phyloP scores from a whole-genome alignment of 2,113 vertebrate genomes.

The Corydoras sp. region DNA sequence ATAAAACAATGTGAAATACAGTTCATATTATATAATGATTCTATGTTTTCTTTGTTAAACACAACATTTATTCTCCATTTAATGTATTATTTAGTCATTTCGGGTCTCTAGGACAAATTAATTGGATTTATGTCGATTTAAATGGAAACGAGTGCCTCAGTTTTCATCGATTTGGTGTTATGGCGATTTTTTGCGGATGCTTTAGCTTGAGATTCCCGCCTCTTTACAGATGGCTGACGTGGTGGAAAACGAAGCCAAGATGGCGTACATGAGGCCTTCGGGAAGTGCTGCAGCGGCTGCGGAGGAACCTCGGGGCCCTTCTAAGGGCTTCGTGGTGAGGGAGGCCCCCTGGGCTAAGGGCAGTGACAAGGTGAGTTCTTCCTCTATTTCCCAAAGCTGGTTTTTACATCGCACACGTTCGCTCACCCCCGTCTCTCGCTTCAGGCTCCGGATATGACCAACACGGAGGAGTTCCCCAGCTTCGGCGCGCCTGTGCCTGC shows the following conservation, averaged over 20 bases:
- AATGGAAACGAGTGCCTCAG: too few species aligned
- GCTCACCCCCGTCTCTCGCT: not conserved
- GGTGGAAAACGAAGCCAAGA: conserved; percentile 86
- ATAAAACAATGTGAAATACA: too few species aligned
- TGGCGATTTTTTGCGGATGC: too few species aligned
- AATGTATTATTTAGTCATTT: too few species aligned
- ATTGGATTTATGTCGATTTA: too few species aligned
- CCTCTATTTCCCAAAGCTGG: not conserved
- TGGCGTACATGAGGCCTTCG: conserved; percentile 83
- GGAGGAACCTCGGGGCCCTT: conserved; percentile 78
- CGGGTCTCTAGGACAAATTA: too few species aligned
- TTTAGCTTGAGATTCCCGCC: not conserved
- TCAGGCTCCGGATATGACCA: conserved; percentile 97
- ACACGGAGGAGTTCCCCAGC: conserved; percentile 96
- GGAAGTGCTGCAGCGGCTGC: conserved; percentile 60
- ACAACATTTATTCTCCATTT: too few species aligned
- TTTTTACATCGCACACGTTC: not conserved
- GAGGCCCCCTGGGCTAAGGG: conserved; percentile 90
- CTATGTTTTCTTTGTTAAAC: too few species aligned
- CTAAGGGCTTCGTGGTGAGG: conserved; percentile 95
- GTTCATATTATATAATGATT: too few species aligned
- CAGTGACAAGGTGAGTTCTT: conserved; percentile 78
- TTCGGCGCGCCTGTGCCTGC: conserved; percentile 91
- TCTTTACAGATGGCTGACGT: conserved; percentile 80
- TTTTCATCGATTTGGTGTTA: too few species aligned